These are phyloP conservation scores for Rattus rattus DNA, from an alignment of 2,113 vertebrate genomes.

Conservation along the genomic window DNA sequence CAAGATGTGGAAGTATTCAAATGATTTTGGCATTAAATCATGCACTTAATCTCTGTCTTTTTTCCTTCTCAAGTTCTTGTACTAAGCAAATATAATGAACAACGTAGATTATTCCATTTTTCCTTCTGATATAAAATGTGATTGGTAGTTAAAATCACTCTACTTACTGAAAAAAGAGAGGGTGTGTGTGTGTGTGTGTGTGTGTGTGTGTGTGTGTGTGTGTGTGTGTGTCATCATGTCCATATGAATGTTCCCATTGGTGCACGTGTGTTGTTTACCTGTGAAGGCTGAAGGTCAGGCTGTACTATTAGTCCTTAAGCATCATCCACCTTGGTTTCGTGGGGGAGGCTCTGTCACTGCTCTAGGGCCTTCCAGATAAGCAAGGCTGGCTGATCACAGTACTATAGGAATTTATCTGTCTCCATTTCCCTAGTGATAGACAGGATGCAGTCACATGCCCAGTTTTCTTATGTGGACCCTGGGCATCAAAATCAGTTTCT, in stretches of 20 bases:
- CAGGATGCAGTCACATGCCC: neutral
- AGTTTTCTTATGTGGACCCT: too few relatives aligned
- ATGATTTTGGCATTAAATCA: neutral
- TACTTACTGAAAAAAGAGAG: neutral
- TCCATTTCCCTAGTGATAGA: neutral
- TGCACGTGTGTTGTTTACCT: neutral
- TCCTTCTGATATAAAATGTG: neutral
- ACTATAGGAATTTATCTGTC: neutral
- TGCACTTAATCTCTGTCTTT: neutral
- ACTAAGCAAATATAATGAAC: conserved; percentile 28
- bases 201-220: neutral
- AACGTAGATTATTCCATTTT: neutral
- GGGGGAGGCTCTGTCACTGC: neutral
- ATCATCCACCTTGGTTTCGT: neutral
- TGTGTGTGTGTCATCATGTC: neutral
- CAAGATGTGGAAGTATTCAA: neutral
- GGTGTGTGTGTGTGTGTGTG: neutral
- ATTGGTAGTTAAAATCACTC: neutral
- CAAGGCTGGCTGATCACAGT: too few relatives aligned
- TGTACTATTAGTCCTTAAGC: neutral
- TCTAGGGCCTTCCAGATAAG: neutral
- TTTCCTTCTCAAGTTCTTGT: neutral
- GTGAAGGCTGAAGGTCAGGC: too few relatives aligned
- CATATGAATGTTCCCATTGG: neutral
- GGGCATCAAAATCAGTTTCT: neutral